These are phyloP conservation scores for Xylocampa areola DNA, from an alignment of 2,888 invertebrate species.

Conservation along the genomic window DNA sequence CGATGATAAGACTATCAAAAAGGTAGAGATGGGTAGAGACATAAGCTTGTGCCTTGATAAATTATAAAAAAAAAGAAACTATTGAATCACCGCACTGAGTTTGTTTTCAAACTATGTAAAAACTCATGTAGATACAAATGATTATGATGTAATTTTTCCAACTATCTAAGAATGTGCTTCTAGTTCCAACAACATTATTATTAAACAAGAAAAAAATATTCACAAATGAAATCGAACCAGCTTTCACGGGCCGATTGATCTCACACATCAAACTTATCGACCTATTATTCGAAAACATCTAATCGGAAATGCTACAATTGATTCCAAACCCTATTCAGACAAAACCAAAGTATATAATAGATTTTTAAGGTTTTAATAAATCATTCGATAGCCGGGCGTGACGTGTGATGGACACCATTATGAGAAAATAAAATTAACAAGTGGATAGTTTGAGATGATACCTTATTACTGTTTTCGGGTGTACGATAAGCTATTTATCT, in stretches of 20 bases:
- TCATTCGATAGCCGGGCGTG: conserved; percentile 78
- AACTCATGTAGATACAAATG: too few relatives aligned
- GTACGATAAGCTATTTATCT: conserved; percentile 78
- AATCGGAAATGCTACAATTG: conserved; percentile 51
- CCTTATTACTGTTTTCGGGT: conserved; percentile 74
- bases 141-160: too few relatives aligned
- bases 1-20: neutral
- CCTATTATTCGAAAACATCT: conserved; percentile 65
- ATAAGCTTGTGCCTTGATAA: too few relatives aligned
- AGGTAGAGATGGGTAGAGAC: too few relatives aligned
- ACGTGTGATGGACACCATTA: conserved; percentile 78
- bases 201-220: conserved; percentile 41
- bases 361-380: conserved; percentile 72
- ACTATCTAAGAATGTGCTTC: too few relatives aligned
- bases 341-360: conserved; percentile 66
- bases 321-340: conserved; percentile 63
- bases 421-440: conserved; percentile 68
- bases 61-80: too few relatives aligned
- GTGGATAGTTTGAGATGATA: conserved; percentile 74
- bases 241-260: conserved; percentile 74
- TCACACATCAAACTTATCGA: conserved; percentile 75
- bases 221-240: conserved; percentile 61
- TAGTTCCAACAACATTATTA: neutral
- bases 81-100: too few relatives aligned
- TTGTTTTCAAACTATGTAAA: too few relatives aligned